A percentile compares a stretch with the other conserved stretches of the same genome.
Conservation (phyloP, 92 coral and sea anemone species). For the Zoanthus sociatus region DNA sequence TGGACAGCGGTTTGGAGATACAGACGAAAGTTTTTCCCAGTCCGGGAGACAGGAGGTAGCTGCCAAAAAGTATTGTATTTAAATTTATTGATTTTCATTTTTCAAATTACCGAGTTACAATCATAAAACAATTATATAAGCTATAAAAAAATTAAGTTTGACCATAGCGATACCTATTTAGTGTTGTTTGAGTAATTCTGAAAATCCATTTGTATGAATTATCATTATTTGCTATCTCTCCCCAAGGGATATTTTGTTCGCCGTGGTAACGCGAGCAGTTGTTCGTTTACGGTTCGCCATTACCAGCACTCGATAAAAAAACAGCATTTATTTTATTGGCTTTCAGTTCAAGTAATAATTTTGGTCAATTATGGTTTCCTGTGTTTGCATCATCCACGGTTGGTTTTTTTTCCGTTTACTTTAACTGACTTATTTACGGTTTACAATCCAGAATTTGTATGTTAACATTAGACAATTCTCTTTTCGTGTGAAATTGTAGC, state of each 20-base stretch:
- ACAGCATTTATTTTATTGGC: neutral
- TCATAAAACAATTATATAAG: neutral
- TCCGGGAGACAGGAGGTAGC: neutral
- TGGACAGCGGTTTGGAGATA: conserved; percentile 4
- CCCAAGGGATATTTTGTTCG: conserved; percentile 7
- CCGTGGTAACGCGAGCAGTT: conserved; percentile 43
- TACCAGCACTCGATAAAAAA: neutral
- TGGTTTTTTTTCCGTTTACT: neutral
- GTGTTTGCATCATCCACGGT: conserved; percentile 14
- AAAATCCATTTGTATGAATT: neutral
- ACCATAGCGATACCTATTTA: too few species aligned
- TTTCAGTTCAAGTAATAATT: neutral
- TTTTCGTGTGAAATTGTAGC: neutral
- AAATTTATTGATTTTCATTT: neutral
- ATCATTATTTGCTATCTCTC: neutral
- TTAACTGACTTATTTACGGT: neutral
- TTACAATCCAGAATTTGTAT: neutral
- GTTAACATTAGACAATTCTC: neutral
- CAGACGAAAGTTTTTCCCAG: neutral
- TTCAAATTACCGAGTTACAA: neutral
- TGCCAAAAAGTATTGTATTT: neutral
- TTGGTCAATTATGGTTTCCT: neutral
- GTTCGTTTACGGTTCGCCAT: conserved; percentile 7
- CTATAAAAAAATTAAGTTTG: neutral
- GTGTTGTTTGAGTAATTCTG: neutral